Evolutionary conservation across 1,140 invertebrate genomes (phyloP), one percentile per base, ranked within the genome.

Genomic region (Copidosoma floridanum): DNA sequence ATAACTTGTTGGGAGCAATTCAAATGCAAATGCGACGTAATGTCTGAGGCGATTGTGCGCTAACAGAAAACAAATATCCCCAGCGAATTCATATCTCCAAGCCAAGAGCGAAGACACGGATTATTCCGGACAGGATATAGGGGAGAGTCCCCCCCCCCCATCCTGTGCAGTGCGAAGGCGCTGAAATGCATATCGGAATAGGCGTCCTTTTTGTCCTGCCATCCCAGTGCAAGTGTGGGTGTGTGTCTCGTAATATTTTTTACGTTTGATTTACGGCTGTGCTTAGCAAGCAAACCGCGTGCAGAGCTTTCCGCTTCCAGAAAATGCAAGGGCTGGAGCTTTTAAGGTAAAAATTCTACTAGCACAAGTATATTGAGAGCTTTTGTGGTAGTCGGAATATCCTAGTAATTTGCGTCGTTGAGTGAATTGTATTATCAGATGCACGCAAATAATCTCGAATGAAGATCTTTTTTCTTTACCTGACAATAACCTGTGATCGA

Each of bases 1-100:
- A n/a, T n/a, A n/a, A n/a, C n/a, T n/a, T n/a, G n/a, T n/a, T n/a
- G n/a, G n/a, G n/a, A 12, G 6, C 54, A 44, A 56, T 56, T 56
- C 54, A 47, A 37, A 56, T 56, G 54, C 54, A 56, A 56, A 56
- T 56, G 37, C 43, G 43, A 44, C 54, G 32, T 44, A 35, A 47
- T 56, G 43, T 47, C 41, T 46, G 41, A 24, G 32, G 54, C 16
- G 43, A 38, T 37, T 14, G 54, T 27, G 43, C 27, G 41, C 54
- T 56, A 56, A 47, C 54, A 47, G 41, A 56, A 46, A 56, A 56
- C 54, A 56, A 56, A 56, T 56, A 56, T 56, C 54, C 47, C 18
- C 41, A 56, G 47, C 44, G 54, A 56, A 56, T 56, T 56, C 54
- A 56, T 56, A 56, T 55, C 52, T 20, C 24, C 51, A 11, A 2